Evolutionary conservation across 1,140 invertebrate genomes (phyloP).

Genomic region (Aphis craccivora): DNA sequence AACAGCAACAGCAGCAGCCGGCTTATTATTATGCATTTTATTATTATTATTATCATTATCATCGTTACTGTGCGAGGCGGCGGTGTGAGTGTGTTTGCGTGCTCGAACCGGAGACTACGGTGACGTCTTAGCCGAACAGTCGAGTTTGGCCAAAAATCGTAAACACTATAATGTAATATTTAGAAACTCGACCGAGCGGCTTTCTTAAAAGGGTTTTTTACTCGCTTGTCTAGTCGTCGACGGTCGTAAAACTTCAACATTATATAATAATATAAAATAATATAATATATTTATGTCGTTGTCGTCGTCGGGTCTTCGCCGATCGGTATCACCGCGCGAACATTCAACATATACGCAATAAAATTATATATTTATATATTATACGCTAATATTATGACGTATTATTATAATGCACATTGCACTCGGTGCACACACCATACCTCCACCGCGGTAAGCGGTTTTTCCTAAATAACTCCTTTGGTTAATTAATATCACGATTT

Average conservation of each 20-base stretch:
- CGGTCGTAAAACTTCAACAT: slow-evolving; percentile 24
- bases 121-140: not conserved
- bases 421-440: not conserved
- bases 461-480: not conserved
- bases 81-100: not conserved
- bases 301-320: not conserved
- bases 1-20: not conserved
- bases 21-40: slow-evolving; percentile 39
- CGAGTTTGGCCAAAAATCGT: slow-evolving; percentile 22
- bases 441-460: not conserved
- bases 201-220: slow-evolving; percentile 1
- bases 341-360: slow-evolving; percentile 9
- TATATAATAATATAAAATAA: not conserved
- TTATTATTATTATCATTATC: not conserved
- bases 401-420: not conserved
- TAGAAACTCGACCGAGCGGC: slow-evolving; percentile 23
- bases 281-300: not conserved
- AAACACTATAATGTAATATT: slow-evolving; percentile 6
- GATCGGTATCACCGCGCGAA: slow-evolving; percentile 34
- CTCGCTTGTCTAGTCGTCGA: not conserved
- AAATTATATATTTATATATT: not conserved
- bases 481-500: not conserved
- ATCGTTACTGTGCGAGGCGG: no score
- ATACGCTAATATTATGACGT: not conserved
- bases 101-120: not conserved